Evolutionary conservation across 1,140 invertebrate species (phyloP), one percentile per base, ranked within the genome.

Genomic region (Trialeurodes vaporariorum): DNA sequence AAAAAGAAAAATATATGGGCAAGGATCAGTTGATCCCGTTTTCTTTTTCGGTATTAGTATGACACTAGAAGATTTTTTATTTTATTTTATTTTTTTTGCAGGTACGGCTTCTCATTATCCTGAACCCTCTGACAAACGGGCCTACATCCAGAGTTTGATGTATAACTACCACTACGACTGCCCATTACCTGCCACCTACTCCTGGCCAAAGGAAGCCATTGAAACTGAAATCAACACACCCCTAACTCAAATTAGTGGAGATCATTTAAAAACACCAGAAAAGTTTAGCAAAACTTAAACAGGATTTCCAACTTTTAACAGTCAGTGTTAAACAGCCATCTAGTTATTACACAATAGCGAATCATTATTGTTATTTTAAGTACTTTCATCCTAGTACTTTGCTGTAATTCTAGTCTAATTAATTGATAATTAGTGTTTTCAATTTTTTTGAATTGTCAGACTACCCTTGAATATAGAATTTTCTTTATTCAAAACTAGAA

Each of bases 21-120:
- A n/a, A n/a, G n/a, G n/a, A n/a, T n/a, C n/a, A n/a, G n/a, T n/a
- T n/a, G n/a, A n/a, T n/a, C n/a, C n/a, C n/a, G n/a, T n/a, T n/a
- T n/a, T n/a, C n/a, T n/a, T n/a, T n/a, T n/a, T n/a, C n/a, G n/a
- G n/a, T n/a, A n/a, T n/a, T n/a, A n/a, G n/a, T n/a, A n/a, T n/a
- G n/a, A n/a, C n/a, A n/a, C n/a, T n/a, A n/a, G 34, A 49, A 17
- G 62, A 27, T 70, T 27, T 68, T 63, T 64, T 67, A 64, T 63
- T 64, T 25, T 66, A 34, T 63, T 34, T 27, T 67, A 61, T 61
- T 23, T 21, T 70, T 68, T 70, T 75, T 79, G n/a, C 76, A 90
- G 91, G 89, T 74, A 81, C 91, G 70, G 91, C 91, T 11, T 91
- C 90, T 26, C 85, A 89, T 34, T 93, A 93, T 77, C 92, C 92